A percentile compares a stretch with the other conserved stretches of the same genome.
Evolutionary conservation across 2,113 vertebrate species (phyloP).

Genomic region (Zapornia atra): DNA sequence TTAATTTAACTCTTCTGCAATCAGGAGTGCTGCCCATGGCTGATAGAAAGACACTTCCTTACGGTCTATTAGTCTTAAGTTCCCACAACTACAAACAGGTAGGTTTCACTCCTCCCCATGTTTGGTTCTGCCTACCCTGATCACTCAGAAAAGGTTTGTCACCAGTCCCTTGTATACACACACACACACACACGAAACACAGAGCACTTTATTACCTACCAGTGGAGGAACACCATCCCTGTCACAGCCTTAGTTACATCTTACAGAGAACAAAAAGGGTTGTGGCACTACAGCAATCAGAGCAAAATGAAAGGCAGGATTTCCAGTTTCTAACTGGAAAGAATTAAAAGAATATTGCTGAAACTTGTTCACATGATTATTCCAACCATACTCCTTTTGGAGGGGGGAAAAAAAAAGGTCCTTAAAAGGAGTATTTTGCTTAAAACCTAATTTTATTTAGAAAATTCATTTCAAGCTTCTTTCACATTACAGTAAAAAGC

Average conservation of each 20-base stretch:
- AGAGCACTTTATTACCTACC: not conserved
- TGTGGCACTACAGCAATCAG: not conserved
- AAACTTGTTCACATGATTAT: not conserved
- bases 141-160: not conserved
- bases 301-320: not conserved
- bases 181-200: not conserved
- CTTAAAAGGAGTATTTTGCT: not conserved
- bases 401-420: not conserved
- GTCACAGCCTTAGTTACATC: not conserved
- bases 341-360: not conserved
- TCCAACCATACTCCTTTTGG: not conserved
- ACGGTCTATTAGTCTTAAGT: not conserved
- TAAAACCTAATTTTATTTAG: constrained; percentile 8
- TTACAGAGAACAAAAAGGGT: not conserved
- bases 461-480: constrained; percentile 57
- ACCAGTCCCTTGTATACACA: not conserved
- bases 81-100: not conserved
- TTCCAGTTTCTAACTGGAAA: not conserved
- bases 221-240: not conserved
- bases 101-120: not conserved
- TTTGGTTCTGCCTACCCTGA: not conserved
- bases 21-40: not conserved
- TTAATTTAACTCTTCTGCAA: not conserved
- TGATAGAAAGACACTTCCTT: not conserved
- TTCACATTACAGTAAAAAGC: not conserved